phyloP scores from a whole-genome alignment of 2,113 vertebrate species.

The Copsychus sechellarum region DNA sequence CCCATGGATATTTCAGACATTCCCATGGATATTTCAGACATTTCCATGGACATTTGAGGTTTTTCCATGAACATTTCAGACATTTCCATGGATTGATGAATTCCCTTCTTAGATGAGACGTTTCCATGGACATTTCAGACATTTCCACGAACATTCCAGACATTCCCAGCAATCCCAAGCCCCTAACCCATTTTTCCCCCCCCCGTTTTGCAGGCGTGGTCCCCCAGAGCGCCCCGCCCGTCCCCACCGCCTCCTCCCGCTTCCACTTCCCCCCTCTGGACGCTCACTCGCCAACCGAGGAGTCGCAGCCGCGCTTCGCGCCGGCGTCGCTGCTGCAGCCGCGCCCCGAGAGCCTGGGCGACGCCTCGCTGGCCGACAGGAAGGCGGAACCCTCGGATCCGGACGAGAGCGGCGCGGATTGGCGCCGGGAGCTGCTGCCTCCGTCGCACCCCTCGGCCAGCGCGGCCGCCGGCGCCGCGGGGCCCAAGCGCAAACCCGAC shows the following conservation, averaged over 20 bases:
- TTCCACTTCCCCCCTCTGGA: conserved; percentile 78
- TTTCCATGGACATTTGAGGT: no score
- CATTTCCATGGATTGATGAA: no score
- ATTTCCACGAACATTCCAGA: no score
- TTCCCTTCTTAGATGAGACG: no score
- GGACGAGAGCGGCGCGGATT: conserved; percentile 66
- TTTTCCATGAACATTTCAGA: no score
- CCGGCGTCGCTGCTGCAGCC: background rate
- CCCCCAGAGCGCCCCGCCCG: conserved; percentile 80
- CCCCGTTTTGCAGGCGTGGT: conserved; percentile 62
- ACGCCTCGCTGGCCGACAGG: background rate
- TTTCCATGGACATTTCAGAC: no score
- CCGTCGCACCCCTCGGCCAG: rapidly evolving
- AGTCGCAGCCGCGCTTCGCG: conserved; percentile 61
- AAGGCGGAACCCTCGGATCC: conserved; percentile 41
- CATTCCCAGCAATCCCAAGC: no score
- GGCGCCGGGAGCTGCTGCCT: background rate
- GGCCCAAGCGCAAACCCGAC: conserved; percentile 74
- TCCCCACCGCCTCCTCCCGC: conserved; percentile 76
- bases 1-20: no score
- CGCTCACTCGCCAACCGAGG: conserved; percentile 65
- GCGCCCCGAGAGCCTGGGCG: background rate
- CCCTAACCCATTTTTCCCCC: background rate
- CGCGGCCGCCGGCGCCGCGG: no score
- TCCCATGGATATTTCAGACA: no score